These are phyloP conservation scores for Bugulina stolonifera DNA, from an alignment of 2,888 invertebrate species.

Conservation along the genomic window DNA sequence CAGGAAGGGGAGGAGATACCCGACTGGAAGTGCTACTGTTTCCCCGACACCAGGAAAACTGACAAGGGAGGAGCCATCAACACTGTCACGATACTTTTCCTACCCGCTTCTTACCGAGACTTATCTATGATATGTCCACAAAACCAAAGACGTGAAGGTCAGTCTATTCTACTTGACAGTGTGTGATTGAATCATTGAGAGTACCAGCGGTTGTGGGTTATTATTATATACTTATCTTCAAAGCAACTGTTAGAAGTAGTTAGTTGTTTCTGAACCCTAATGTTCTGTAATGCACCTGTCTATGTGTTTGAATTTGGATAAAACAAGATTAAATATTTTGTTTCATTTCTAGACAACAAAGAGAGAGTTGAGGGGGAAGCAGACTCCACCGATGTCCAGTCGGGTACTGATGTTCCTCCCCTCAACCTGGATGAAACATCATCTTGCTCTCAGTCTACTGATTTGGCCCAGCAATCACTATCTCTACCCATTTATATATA, in stretches of 20 bases:
- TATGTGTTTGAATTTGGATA: too few relatives aligned
- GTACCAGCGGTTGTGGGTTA: too few relatives aligned
- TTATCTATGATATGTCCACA: slow-evolving; percentile 1
- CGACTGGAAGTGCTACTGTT: slow-evolving; percentile 7
- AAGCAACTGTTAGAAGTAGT: too few relatives aligned
- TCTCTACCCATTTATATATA: slow-evolving; percentile 63
- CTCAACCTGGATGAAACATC: neutral
- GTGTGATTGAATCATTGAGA: too few relatives aligned
- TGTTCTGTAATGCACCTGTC: too few relatives aligned
- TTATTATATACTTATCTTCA: too few relatives aligned
- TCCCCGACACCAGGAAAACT: neutral
- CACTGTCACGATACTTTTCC: slow-evolving; percentile 2
- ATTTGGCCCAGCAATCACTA: neutral
- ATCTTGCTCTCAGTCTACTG: neutral
- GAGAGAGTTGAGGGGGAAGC: too few relatives aligned
- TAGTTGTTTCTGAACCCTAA: too few relatives aligned
- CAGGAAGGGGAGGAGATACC: neutral
- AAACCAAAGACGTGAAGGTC: too few relatives aligned
- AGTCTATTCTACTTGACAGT: too few relatives aligned
- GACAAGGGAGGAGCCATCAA: neutral
- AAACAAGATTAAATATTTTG: too few relatives aligned
- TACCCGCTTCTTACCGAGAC: neutral
- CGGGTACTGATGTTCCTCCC: neutral
- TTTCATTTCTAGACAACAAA: too few relatives aligned
- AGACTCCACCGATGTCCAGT: neutral